phyloP scores from a whole-genome alignment of 1,140 invertebrate genomes.

The Eupristina koningsbergeri region DNA sequence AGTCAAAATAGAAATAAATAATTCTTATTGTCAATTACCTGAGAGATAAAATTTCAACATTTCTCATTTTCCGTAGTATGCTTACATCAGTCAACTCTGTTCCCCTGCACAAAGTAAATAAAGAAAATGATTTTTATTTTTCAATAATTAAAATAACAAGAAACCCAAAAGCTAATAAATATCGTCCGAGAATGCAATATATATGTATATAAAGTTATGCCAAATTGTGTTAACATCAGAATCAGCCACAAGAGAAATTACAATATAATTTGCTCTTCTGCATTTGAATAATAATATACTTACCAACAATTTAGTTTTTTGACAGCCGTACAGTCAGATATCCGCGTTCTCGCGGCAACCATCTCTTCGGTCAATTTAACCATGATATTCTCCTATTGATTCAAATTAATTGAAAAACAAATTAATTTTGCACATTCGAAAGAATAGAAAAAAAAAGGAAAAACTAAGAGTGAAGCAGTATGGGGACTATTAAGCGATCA shows the following conservation, averaged over 20 bases:
- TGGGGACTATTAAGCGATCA: background rate
- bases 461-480: background rate
- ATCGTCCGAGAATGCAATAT: background rate
- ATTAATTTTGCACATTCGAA: background rate
- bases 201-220: background rate
- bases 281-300: constrained; percentile 66
- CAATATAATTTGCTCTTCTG: background rate
- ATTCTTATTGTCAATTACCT: constrained; percentile 75
- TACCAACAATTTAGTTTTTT: constrained; percentile 94
- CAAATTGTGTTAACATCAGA: too few relatives aligned
- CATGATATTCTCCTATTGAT: constrained; percentile 69
- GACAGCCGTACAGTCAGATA: constrained; percentile 86
- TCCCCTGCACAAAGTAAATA: constrained; percentile 77
- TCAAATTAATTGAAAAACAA: background rate
- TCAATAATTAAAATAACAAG: background rate
- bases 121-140: background rate
- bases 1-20: background rate
- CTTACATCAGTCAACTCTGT: constrained; percentile 86
- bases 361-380: constrained; percentile 91
- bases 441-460: too few relatives aligned
- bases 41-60: constrained; percentile 85
- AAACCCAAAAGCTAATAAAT: background rate
- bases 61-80: constrained; percentile 82
- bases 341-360: constrained; percentile 90
- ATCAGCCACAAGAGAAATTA: background rate